These are phyloP conservation scores for Ferdinandea cuprea DNA, from an alignment of 2,888 invertebrate genomes.

Conservation along the genomic window DNA sequence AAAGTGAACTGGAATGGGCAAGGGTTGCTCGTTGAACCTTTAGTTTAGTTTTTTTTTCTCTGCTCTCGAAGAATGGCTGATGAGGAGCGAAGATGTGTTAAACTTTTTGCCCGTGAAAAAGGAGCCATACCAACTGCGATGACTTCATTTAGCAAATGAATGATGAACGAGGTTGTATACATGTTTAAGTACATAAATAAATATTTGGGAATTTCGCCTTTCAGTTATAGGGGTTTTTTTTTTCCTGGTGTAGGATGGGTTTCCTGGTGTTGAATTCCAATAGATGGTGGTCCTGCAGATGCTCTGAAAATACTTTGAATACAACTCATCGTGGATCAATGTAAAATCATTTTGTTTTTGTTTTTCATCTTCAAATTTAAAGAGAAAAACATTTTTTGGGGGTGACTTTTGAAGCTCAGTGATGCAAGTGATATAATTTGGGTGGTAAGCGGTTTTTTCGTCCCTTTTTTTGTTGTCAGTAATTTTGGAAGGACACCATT, in stretches of 20 bases:
- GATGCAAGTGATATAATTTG: conserved; percentile 66
- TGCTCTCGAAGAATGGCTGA: conserved; percentile 1
- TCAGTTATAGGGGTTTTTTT: conserved; percentile 22
- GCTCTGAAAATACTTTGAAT: conserved; percentile 45
- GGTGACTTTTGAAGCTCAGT: conserved; percentile 62
- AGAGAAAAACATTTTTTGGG: conserved; percentile 39
- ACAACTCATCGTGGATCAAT: conserved; percentile 53
- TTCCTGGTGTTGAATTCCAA: conserved; percentile 44
- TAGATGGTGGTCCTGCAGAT: conserved; percentile 50
- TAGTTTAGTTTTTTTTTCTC: conserved; percentile 1
- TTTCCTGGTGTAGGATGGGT: conserved; percentile 1
- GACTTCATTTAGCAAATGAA: conserved; percentile 72
- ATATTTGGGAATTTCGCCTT: conserved; percentile 44
- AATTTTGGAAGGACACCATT: conserved; percentile 35
- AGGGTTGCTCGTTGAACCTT: conserved; percentile 63
- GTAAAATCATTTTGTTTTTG: no score
- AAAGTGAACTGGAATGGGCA: conserved; percentile 13
- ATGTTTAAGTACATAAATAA: conserved; percentile 1
- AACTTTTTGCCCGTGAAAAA: conserved; percentile 51
- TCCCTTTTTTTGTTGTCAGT: conserved; percentile 16
- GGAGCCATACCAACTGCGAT: conserved; percentile 43
- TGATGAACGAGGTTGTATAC: conserved; percentile 58
- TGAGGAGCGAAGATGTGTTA: conserved; percentile 25
- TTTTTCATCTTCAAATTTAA: conserved; percentile 36
- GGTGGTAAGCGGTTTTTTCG: conserved; percentile 46